Evolutionary conservation across 2,797 vertebrate genomes (phyloP).

Genomic region (Lemur catta): DNA sequence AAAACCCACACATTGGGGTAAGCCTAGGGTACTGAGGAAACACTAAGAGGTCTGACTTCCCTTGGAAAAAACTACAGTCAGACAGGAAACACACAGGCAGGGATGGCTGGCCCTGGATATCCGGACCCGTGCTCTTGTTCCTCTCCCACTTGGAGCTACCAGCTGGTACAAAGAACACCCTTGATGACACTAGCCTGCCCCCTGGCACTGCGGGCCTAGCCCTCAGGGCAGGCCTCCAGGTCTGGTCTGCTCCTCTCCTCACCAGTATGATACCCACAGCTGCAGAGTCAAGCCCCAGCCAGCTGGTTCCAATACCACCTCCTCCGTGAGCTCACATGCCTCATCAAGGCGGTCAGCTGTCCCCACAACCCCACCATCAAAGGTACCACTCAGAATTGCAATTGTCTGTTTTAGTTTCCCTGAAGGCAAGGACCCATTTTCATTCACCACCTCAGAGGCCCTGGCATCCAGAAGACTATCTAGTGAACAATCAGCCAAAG

Average conservation of each 20-base stretch:
- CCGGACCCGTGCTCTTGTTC: neutral
- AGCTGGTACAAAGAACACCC: constrained; percentile 42
- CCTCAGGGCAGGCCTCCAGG: neutral
- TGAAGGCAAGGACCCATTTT: neutral
- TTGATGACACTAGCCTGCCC: neutral
- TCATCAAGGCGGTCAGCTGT: neutral
- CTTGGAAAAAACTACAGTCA: constrained; percentile 70
- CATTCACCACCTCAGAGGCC: neutral
- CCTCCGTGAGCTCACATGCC: neutral
- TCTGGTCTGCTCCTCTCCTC: neutral
- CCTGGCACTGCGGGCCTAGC: neutral
- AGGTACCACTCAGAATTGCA: neutral
- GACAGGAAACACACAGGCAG: constrained; percentile 64
- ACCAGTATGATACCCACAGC: neutral
- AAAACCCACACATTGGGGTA: constrained; percentile 12
- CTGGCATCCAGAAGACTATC: neutral
- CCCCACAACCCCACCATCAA: neutral
- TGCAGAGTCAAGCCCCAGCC: neutral
- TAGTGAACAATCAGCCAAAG: neutral
- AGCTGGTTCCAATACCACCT: neutral
- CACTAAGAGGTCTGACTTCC: constrained; percentile 63
- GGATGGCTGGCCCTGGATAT: constrained; percentile 36
- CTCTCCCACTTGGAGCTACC: neutral
- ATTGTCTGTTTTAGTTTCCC: neutral
- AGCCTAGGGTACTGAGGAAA: constrained; percentile 43